A percentile compares a stretch with the other conserved stretches of the same genome.
Conservation (phyloP, 2,797 vertebrate species). For the Phrynocephalus vlangalii region DNA sequence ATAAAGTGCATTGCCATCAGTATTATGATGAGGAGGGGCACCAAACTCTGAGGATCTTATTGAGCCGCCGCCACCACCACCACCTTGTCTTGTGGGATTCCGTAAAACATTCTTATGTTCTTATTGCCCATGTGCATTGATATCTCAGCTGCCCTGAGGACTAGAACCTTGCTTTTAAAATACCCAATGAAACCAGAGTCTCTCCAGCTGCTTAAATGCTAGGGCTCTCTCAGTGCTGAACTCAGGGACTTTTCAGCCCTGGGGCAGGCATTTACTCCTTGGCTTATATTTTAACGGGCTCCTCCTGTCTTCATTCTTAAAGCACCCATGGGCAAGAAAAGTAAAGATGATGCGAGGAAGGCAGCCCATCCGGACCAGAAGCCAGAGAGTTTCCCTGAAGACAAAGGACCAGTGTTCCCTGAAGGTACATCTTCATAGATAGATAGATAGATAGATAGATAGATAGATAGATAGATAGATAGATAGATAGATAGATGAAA, state of each 20-base stretch:
- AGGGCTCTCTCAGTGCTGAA: too few relatives aligned
- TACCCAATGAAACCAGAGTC: too few relatives aligned
- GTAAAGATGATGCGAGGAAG: fast-evolving
- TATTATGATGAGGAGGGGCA: not conserved
- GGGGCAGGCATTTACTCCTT: not conserved
- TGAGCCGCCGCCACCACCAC: too few relatives aligned
- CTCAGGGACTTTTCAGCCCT: not conserved
- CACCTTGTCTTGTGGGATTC: too few relatives aligned
- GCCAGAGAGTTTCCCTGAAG: not conserved
- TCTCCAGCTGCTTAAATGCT: too few relatives aligned
- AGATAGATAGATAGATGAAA: too few relatives aligned
- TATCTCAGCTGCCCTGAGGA: too few relatives aligned
- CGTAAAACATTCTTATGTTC: too few relatives aligned
- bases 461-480: too few relatives aligned
- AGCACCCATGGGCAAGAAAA: not conserved
- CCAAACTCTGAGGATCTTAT: not conserved
- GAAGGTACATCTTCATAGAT: not conserved
- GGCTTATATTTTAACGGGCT: not conserved
- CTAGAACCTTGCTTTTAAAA: too few relatives aligned
- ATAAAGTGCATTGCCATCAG: not conserved
- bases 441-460: too few relatives aligned
- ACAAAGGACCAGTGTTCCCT: not conserved
- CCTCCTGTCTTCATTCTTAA: not conserved
- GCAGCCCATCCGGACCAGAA: not conserved
- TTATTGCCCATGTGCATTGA: too few relatives aligned